phyloP scores from a whole-genome alignment of 2,797 vertebrate species.

The Naso thynnoides region DNA sequence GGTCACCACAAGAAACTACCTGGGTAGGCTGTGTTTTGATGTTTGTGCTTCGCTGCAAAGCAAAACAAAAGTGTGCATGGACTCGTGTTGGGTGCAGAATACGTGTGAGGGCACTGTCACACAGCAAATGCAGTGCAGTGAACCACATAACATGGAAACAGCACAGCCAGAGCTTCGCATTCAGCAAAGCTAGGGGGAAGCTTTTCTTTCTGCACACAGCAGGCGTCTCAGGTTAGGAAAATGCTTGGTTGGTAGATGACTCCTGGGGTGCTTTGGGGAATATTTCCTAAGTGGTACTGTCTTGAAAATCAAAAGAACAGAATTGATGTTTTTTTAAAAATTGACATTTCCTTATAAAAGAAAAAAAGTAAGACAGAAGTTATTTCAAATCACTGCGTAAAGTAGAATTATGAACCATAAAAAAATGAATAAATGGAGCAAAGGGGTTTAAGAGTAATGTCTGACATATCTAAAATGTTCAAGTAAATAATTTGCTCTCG shows the following conservation, averaged over 20 bases:
- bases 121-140: slow-evolving; percentile 52
- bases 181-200: slow-evolving; percentile 40
- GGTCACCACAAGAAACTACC: background rate
- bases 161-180: slow-evolving; percentile 68
- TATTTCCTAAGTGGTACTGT: background rate
- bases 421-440: background rate
- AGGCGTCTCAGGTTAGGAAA: slow-evolving; percentile 37
- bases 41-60: slow-evolving; percentile 29
- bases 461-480: background rate
- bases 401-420: background rate
- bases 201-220: slow-evolving; percentile 47
- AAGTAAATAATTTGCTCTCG: background rate
- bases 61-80: slow-evolving; percentile 28
- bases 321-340: too few relatives aligned
- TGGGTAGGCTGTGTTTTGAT: slow-evolving; percentile 13
- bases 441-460: background rate
- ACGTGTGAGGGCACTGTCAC: slow-evolving; percentile 59
- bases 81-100: slow-evolving; percentile 35
- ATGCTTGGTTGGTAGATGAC: background rate
- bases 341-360: too few relatives aligned
- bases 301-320: too few relatives aligned
- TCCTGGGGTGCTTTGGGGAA: background rate
- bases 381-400: background rate
- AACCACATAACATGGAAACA: slow-evolving; percentile 56
- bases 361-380: too few relatives aligned